Evolutionary conservation across 2,888 invertebrate genomes (phyloP).

Genomic region (Nematopogon swammerdamellus): DNA sequence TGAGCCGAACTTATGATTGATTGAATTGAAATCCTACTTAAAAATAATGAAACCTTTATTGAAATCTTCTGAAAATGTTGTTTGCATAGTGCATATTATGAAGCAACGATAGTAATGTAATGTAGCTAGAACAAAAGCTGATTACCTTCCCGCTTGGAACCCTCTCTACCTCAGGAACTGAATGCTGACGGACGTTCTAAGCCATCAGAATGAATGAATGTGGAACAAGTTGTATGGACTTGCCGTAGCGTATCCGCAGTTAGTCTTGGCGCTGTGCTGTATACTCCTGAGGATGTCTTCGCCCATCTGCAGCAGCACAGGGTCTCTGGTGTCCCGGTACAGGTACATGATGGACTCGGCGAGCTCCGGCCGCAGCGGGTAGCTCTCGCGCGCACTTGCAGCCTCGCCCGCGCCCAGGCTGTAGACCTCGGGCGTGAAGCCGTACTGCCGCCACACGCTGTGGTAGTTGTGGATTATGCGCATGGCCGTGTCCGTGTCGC

Average conservation of each 20-base stretch:
- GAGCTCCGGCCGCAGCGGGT: conserved; percentile 94
- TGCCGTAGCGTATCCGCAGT: conserved; percentile 95
- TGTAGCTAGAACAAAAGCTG: too few species aligned
- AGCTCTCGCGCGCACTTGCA: conserved; percentile 77
- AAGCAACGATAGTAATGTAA: too few species aligned
- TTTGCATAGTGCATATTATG: too few species aligned
- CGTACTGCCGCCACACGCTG: conserved; percentile 95
- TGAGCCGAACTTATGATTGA: too few species aligned
- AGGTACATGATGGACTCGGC: conserved; percentile 97
- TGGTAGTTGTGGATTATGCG: conserved; percentile 94
- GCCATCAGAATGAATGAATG: too few species aligned
- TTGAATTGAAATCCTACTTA: too few species aligned
- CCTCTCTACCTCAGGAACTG: too few species aligned
- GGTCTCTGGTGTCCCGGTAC: conserved; percentile 92
- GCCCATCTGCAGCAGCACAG: conserved; percentile 87
- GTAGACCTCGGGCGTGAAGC: conserved; percentile 97
- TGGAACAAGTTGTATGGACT: too few species aligned
- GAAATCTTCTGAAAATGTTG: too few species aligned
- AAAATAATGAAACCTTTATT: too few species aligned
- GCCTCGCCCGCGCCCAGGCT: conserved; percentile 89
- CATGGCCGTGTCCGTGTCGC: conserved; percentile 88
- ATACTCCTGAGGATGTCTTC: conserved; percentile 92
- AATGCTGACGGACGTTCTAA: too few species aligned
- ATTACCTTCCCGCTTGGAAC: too few species aligned
- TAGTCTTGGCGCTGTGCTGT: conserved; percentile 88